A percentile compares a stretch with the other conserved stretches of the same genome.
Evolutionary conservation across 2,113 vertebrate genomes (phyloP).

Genomic region (Tenrec ecaudatus): DNA sequence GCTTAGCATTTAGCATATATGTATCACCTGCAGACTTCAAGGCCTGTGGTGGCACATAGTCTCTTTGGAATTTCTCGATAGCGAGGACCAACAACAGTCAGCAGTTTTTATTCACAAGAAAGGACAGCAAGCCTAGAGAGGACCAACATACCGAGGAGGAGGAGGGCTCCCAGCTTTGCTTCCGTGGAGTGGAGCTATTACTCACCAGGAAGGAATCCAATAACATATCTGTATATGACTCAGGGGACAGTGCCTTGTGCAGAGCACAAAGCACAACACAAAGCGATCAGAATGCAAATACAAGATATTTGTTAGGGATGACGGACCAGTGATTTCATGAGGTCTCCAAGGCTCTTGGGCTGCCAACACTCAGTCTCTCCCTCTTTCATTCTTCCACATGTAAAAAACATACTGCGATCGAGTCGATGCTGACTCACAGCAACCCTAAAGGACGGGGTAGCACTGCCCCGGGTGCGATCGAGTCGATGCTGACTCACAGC

Average conservation of each 20-base stretch:
- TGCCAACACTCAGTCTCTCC: neutral
- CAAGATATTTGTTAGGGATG: neutral
- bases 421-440: too few relatives aligned
- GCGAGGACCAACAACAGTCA: neutral
- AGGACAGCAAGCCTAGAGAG: too few relatives aligned
- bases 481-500: too few relatives aligned
- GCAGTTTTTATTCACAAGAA: too few relatives aligned
- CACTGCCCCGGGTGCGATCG: too few relatives aligned
- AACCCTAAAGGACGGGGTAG: too few relatives aligned
- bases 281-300: neutral
- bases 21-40: neutral
- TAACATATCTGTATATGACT: too few relatives aligned
- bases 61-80: conserved; percentile 24
- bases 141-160: too few relatives aligned
- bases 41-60: neutral
- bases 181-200: too few relatives aligned
- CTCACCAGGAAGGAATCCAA: too few relatives aligned
- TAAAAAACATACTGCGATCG: too few relatives aligned
- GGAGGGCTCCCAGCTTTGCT: too few relatives aligned
- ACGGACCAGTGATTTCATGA: neutral
- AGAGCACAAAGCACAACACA: neutral
- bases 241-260: neutral
- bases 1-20: neutral
- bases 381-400: neutral
- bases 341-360: neutral